Evolutionary conservation across 2,113 vertebrate species (phyloP), one percentile per base, ranked within the genome.

Genomic region (Pelusios castaneus): DNA sequence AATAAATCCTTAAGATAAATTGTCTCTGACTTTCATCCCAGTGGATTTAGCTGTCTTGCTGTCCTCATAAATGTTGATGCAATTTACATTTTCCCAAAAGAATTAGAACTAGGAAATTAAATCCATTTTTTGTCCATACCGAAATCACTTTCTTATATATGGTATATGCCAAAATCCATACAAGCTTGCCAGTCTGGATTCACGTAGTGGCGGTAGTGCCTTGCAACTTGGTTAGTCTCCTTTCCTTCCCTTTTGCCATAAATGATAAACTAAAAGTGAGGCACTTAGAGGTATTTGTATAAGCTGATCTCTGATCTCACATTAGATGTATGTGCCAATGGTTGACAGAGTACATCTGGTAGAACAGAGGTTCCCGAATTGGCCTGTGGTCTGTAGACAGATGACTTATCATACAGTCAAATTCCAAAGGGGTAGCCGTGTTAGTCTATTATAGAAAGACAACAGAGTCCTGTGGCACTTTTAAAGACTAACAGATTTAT

Each of bases 221-320:
- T 70, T 34, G 52, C 10, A 88, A 58, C 27, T 13, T 58, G 10
- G 3, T 0, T 2, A 34, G 31, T 0, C 2, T 58, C 38, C 11
- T 34, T 88, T 93, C 16, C 10, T 54, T 78, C 11, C 0, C 1
- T 4, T 0, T 73, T 1, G 0, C 24, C 49, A 14, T 84, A 3
- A 45, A 19, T 4, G 75, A 34, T 54, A 8, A 5, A 1, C 13
- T 16, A 76, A 76, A n/a, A 76, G 24, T 24, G 27, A 45, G 3
- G 7, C 43, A 22, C 60, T 77, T 45, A 27, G 16, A 7, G 5
- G 10, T 41, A 24, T 6, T 43, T 29, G 5, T 8, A 0, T 1
- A 24, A 24, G 8, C 2, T 76, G 29, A 55, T 56, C 34, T 52
- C 14, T 82, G 38, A 27, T 45, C 47, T 87, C 19, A 10, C 84